phyloP scores from a whole-genome alignment of 2,797 vertebrate species.

The Pogoniulus pusillus region DNA sequence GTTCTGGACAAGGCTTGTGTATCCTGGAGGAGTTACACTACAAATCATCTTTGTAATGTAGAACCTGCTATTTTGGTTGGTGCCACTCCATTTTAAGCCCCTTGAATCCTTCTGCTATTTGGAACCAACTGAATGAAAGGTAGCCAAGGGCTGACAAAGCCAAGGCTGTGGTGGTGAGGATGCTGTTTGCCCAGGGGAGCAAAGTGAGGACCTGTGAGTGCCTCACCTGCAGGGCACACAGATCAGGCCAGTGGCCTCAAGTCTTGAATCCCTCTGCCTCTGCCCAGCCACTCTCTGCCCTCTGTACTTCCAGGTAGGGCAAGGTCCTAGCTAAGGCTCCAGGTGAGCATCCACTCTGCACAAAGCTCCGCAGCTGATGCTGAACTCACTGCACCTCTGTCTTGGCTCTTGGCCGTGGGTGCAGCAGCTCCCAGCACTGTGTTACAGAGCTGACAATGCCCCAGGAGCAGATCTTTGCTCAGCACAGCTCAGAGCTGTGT shows the following conservation, averaged over 20 bases:
- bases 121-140: background rate
- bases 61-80: background rate
- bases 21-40: background rate
- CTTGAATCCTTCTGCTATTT: background rate
- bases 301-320: background rate
- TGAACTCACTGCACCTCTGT: background rate
- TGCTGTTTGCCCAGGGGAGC: background rate
- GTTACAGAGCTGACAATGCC: background rate
- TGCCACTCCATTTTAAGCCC: background rate
- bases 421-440: background rate
- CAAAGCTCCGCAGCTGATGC: accelerated
- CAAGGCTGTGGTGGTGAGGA: accelerated
- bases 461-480: background rate
- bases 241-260: accelerated
- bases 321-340: background rate
- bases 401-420: accelerated
- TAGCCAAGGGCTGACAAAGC: background rate
- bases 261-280: background rate
- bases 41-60: background rate
- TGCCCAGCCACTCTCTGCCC: background rate
- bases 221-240: background rate
- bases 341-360: background rate
- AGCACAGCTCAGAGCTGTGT: accelerated
- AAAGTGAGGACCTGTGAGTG: background rate
- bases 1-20: background rate